Base-by-base conservation (phyloP, 2,888 invertebrate genomes). In the Ryuthela nishihirai region DNA sequence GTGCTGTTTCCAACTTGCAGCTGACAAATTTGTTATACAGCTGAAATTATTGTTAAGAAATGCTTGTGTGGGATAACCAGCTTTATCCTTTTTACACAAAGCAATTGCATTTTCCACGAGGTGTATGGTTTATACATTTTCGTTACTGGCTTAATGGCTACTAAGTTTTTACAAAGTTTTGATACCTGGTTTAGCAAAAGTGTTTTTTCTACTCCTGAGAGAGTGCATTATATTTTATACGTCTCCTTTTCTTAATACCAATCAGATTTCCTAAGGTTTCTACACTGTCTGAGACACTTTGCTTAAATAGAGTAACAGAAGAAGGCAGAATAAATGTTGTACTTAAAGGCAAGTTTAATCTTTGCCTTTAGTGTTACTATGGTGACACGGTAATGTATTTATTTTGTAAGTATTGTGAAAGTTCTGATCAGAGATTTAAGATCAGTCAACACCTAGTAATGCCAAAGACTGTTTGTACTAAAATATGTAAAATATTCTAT, bases 41-140 rank as follows among this genome's bases (percentile, higher is more conserved):
- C 10, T 38, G 10, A 38, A 18, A 4, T n/a, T 18, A 17, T 15
- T 43, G 46, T 18, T 49, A 49, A 48, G 53, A 32, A 46, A 38
- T 54, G 60, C 60, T 54, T 60, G 46, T 60, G 60, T 49, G 41
- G 41, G 60, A 50, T 60, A 50, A 60, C 42, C 24, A 23, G 50
- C 42, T 35, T 60, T 60, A 54, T 54, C 54, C 43, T 54, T 42
- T 43, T 38, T 29, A 50, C 60, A 60, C 39, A 36, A 60, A 54
- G 60, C 54, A 52, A 47, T 36, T 58, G 50, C 42, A 36, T 36
- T 58, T 58, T 58, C 41, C 17, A 35, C 21, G 18, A n/a, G n/a
- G n/a, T n/a, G n/a, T n/a, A n/a, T n/a, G n/a, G n/a, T n/a, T n/a
- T n/a, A n/a, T n/a, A n/a, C n/a, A n/a, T n/a, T n/a, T n/a, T n/a